These are phyloP conservation scores for Hyperoplus immaculatus DNA, from an alignment of 2,797 vertebrate species.

Conservation along the genomic window DNA sequence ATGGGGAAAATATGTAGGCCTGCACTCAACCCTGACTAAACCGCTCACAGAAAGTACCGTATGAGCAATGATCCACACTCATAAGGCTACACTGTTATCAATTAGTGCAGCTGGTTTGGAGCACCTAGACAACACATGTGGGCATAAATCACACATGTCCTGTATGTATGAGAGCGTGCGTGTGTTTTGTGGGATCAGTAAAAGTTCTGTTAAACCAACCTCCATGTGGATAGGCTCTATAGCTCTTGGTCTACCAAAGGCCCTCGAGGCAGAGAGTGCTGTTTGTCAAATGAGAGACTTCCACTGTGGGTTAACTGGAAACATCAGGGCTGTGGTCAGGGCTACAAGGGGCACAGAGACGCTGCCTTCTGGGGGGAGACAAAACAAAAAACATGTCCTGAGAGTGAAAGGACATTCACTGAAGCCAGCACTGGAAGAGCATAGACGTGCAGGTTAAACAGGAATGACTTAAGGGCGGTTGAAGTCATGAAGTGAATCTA, in stretches of 20 bases:
- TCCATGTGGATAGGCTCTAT: constrained; percentile 55
- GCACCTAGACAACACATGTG: constrained; percentile 36
- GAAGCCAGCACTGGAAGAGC: constrained; percentile 22
- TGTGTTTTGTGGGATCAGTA: constrained; percentile 69
- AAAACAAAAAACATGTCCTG: constrained; percentile 56
- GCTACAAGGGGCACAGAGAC: constrained; percentile 24
- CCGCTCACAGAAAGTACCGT: constrained; percentile 23
- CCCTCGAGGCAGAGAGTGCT: constrained; percentile 47
- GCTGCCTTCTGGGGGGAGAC: constrained; percentile 50
- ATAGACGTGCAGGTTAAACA: constrained; percentile 11
- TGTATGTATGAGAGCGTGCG: constrained; percentile 33
- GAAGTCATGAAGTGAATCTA: constrained; percentile 34
- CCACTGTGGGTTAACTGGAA: constrained; percentile 69
- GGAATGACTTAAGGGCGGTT: constrained; percentile 13
- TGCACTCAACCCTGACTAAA: constrained; percentile 13
- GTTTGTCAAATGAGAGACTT: constrained; percentile 73
- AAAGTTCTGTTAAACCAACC: constrained; percentile 55
- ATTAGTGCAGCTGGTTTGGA: constrained; percentile 58
- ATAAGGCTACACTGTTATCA: constrained; percentile 53
- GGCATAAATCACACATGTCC: constrained; percentile 42
- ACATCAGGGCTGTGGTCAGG: constrained; percentile 63
- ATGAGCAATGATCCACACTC: constrained; percentile 44
- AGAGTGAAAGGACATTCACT: constrained; percentile 37
- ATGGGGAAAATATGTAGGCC: constrained; percentile 1
- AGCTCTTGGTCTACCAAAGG: constrained; percentile 38